Percentiles rank a stretch among this genome's conserved stretches.
Conservation (phyloP, 2,888 invertebrate genomes). For the Lithophane leautieri region DNA sequence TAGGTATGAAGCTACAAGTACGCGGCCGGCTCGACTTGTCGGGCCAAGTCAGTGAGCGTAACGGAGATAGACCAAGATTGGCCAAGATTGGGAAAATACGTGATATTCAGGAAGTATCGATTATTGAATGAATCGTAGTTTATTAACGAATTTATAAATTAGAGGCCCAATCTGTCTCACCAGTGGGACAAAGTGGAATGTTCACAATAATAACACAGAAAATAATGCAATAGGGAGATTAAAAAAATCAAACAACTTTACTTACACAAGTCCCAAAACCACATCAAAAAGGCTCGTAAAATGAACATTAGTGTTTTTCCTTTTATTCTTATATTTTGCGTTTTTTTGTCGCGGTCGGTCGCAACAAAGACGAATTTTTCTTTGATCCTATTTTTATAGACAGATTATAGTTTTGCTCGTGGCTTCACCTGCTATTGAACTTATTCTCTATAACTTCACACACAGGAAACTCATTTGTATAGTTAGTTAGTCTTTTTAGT, state of each 20-base stretch:
- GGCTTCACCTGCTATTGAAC: slow-evolving; percentile 27
- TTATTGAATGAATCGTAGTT: background rate
- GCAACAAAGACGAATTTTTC: background rate
- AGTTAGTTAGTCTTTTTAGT: no score
- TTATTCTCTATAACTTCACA: slow-evolving; percentile 36
- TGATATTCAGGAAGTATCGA: no score
- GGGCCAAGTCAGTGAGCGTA: no score
- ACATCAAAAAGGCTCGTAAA: slow-evolving; percentile 31
- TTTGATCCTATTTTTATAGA: slow-evolving; percentile 44
- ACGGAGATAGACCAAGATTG: no score
- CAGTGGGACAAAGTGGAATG: no score
- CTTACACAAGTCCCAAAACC: background rate
- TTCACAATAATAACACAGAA: no score
- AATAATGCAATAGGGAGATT: no score
- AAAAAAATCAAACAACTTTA: background rate
- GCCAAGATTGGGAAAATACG: no score
- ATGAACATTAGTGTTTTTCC: background rate
- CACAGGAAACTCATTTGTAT: slow-evolving; percentile 45
- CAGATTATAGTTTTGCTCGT: slow-evolving; percentile 9
- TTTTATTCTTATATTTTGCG: background rate
- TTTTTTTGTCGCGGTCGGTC: slow-evolving; percentile 5
- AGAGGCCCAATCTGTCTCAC: no score
- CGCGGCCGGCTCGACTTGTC: no score
- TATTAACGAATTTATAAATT: no score
- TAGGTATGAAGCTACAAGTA: no score